Base-by-base conservation (phyloP, 2,797 vertebrate genomes). In the Malurus splendens region DNA sequence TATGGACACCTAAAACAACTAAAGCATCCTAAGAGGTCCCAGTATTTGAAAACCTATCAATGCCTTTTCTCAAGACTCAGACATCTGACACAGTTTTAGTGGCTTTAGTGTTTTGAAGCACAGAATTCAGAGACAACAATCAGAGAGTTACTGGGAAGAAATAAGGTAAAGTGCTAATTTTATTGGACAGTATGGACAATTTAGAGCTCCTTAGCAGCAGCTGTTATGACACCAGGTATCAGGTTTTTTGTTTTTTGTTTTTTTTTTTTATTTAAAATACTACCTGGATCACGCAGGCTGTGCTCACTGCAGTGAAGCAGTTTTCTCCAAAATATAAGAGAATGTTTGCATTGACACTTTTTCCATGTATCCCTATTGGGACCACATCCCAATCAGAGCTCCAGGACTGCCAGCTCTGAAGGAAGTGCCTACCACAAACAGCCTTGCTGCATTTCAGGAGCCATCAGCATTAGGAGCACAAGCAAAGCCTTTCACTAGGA, bases 321-420 rank as follows among this genome's bases (percentile, higher is more conserved):
- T 7, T 64, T 16, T n/a, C 4, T 27, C 10, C 52, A 47, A 22
- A 79, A 30, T 25, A 42, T 14, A 42, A 42, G 8, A 59, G 17
- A 42, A 3, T 0, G 1, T 61, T 36, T 68, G 28, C 27, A 41
- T 6, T 36, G n/a, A 48, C 10, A 1, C 14, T 45, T 65, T 44
- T 36, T n/a, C 39, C 2, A 10, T 0, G 1, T 11, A 45, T 22
- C 38, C 45, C n/a, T 9, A 6, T 2, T 3, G 12, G 41, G 17
- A 33, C 15, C 59, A 59, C 24, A 52, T 11, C 41, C 44, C 24
- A 7, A 33, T 5, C 9, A 3, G 20, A 52, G 67, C 38, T 65
- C 59, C 6, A 10, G 4, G 18, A 48, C 18, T n/a, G 33, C 10
- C 60, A 50, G 25, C 54, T 74, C 25, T n/a, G 23, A 9, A 65